Evolutionary conservation across 1,140 invertebrate genomes (phyloP).

Genomic region (Cecropterus lyciades): DNA sequence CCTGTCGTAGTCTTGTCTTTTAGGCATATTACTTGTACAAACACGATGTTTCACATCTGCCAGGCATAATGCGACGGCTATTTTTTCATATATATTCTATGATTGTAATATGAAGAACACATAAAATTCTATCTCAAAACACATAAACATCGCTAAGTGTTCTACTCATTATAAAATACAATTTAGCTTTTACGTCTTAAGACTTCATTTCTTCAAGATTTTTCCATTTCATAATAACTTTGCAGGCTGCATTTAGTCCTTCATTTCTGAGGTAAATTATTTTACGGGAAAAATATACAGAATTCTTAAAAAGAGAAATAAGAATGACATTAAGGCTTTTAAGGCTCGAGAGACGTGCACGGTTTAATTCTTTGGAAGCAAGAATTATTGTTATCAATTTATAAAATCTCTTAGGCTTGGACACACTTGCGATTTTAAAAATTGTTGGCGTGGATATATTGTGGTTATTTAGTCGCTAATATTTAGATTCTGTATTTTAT

Average conservation of each 20-base stretch:
- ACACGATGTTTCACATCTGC: too few species aligned
- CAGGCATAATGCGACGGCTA: too few species aligned
- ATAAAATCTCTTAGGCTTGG: not conserved
- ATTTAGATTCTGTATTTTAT: too few species aligned
- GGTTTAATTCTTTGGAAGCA: conserved; percentile 18
- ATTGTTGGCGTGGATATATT: too few species aligned
- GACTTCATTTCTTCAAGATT: conserved; percentile 10
- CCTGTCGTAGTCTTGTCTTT: too few species aligned
- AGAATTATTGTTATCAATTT: conserved; percentile 29
- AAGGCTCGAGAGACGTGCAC: not conserved
- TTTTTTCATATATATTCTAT: too few species aligned
- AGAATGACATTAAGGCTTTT: conserved; percentile 27
- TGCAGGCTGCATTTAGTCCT: conserved; percentile 7
- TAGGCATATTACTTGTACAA: too few species aligned
- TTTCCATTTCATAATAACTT: conserved; percentile 14
- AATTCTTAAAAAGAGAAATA: not conserved
- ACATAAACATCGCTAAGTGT: not conserved
- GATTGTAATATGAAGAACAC: too few species aligned
- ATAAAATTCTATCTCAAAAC: not conserved
- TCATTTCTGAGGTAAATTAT: conserved; percentile 10
- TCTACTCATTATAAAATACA: conserved; percentile 7
- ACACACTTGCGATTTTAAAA: conserved; percentile 5
- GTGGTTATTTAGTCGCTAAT: too few species aligned
- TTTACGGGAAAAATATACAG: conserved; percentile 21
- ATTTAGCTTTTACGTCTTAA: conserved; percentile 15